These are phyloP conservation scores for Ennomos fuscantarius DNA, from an alignment of 2,888 invertebrate species.

Conservation along the genomic window DNA sequence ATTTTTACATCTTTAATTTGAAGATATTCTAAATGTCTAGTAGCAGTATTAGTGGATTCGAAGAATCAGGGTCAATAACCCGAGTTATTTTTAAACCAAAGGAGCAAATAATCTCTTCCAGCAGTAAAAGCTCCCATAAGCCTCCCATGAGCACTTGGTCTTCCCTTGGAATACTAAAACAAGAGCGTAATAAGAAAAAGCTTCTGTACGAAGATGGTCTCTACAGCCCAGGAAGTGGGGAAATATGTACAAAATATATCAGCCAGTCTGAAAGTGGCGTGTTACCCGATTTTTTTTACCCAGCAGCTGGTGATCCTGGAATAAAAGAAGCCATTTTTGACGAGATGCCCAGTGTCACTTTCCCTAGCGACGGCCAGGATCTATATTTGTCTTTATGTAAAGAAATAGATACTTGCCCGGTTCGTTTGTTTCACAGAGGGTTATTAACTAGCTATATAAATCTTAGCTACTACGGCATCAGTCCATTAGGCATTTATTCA, in stretches of 20 bases:
- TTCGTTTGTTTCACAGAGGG: conserved; percentile 50
- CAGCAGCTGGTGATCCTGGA: conserved; percentile 55
- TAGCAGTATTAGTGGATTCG: conserved; percentile 18
- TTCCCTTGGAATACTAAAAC: conserved; percentile 41
- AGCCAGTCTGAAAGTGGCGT: conserved; percentile 51
- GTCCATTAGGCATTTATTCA: conserved; percentile 48
- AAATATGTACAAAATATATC: conserved; percentile 51
- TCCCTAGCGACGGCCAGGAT: conserved; percentile 52
- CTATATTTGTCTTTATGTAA: conserved; percentile 52
- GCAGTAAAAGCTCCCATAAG: conserved; percentile 33
- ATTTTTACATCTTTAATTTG: background rate
- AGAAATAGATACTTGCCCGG: conserved; percentile 51
- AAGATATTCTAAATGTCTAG: conserved; percentile 25
- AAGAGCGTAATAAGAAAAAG: conserved; percentile 45
- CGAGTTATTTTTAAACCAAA: conserved; percentile 8
- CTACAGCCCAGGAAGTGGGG: conserved; percentile 51
- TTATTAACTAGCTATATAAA: conserved; percentile 48
- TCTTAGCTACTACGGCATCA: conserved; percentile 54
- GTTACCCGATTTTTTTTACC: conserved; percentile 41
- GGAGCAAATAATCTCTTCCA: background rate
- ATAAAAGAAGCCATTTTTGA: conserved; percentile 50
- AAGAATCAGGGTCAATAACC: conserved; percentile 5
- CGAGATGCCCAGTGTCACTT: conserved; percentile 38
- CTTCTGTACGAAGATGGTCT: conserved; percentile 39
- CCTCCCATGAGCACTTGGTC: conserved; percentile 53